Conservation (phyloP, 2,888 invertebrate genomes). For the Idaea biselata region DNA sequence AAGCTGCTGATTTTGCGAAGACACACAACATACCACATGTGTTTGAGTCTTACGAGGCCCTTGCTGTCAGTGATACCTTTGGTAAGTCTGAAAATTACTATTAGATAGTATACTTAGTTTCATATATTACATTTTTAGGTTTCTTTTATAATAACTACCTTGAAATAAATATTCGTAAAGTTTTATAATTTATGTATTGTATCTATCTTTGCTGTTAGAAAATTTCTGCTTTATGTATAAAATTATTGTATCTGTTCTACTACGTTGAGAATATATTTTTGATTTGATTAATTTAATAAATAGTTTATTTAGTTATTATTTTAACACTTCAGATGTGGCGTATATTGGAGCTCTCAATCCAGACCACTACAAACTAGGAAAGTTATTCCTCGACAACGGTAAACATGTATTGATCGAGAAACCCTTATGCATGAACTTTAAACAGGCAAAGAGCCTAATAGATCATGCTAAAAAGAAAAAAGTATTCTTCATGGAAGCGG, state of each 20-base stretch:
- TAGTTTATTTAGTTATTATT: background rate
- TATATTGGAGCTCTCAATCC: conserved; percentile 91
- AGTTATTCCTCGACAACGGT: conserved; percentile 88
- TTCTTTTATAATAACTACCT: too few relatives aligned
- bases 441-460: conserved; percentile 86
- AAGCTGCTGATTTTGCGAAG: conserved; percentile 87
- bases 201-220: too few relatives aligned
- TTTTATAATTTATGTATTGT: too few relatives aligned
- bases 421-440: conserved; percentile 89
- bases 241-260: too few relatives aligned
- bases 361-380: conserved; percentile 85
- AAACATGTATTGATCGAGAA: conserved; percentile 96
- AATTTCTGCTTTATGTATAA: too few relatives aligned
- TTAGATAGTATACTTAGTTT: background rate
- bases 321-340: conserved; percentile 84
- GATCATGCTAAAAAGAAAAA: conserved; percentile 85
- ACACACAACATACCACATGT: conserved; percentile 84
- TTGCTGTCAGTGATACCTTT: conserved; percentile 86
- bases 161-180: too few relatives aligned
- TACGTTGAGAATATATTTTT: too few relatives aligned
- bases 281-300: too few relatives aligned
- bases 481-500: conserved; percentile 91
- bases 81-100: conserved; percentile 72
- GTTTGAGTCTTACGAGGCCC: conserved; percentile 86
- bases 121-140: too few relatives aligned